These are phyloP conservation scores for Molanna angustata DNA, from an alignment of 2,888 invertebrate species.

Conservation along the genomic window DNA sequence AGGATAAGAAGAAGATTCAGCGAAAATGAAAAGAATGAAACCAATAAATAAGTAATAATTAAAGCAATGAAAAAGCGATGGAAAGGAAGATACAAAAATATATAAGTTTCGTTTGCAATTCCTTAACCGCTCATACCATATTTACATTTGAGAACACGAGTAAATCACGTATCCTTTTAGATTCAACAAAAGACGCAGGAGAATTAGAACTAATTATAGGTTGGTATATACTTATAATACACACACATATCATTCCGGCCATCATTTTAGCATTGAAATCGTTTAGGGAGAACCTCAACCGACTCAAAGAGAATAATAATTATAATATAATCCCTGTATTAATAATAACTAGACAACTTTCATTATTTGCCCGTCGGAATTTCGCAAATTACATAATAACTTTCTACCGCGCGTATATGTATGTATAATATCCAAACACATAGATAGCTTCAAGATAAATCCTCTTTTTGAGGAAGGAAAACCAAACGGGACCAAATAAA, in stretches of 20 bases:
- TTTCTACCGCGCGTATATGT: conserved; percentile 26
- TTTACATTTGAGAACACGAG: no score
- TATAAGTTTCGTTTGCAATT: no score
- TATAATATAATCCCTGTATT: conserved; percentile 16
- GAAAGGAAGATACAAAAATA: no score
- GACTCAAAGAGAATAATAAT: conserved; percentile 17
- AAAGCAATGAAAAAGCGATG: no score
- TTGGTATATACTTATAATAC: no score
- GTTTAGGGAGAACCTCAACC: conserved; percentile 1
- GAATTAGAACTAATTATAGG: conserved; percentile 9
- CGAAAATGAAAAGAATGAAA: no score
- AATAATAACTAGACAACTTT: conserved; percentile 24
- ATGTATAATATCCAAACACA: no score
- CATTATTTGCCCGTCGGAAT: conserved; percentile 24
- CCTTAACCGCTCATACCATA: no score
- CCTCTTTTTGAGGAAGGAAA: conserved; percentile 8
- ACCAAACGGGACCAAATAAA: conserved; percentile 24
- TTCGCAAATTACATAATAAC: conserved; percentile 29
- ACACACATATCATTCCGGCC: conserved; percentile 5
- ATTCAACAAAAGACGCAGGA: conserved; percentile 2
- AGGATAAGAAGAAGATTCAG: no score
- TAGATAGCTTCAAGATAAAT: conserved; percentile 26
- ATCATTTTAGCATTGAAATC: background rate
- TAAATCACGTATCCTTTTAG: no score
- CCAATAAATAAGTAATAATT: no score